Percentiles rank a stretch among this genome's conserved stretches.
Evolutionary conservation across 2,888 invertebrate genomes (phyloP).

Genomic region (Mycalesis mineus): DNA sequence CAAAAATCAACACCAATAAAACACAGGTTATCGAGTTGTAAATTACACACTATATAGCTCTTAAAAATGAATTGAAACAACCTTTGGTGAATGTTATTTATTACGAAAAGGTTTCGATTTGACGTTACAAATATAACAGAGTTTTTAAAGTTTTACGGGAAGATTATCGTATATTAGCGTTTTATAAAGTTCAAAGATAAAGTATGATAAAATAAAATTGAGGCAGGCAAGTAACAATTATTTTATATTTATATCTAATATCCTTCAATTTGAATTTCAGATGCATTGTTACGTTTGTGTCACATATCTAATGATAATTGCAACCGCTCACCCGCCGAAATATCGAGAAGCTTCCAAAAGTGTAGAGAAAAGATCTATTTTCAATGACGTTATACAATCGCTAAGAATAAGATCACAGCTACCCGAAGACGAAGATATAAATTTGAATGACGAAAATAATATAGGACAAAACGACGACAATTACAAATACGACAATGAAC

Average conservation of each 20-base stretch:
- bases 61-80: too few relatives aligned
- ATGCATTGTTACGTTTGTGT: constrained; percentile 72
- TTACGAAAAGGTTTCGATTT: too few relatives aligned
- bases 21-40: too few relatives aligned
- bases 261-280: constrained; percentile 40
- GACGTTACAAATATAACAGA: too few relatives aligned
- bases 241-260: not conserved
- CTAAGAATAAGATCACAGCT: constrained; percentile 55
- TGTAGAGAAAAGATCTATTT: constrained; percentile 58
- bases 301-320: constrained; percentile 61
- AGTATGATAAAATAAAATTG: too few relatives aligned
- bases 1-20: too few relatives aligned
- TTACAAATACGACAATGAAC: constrained; percentile 53
- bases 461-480: constrained; percentile 51
- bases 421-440: constrained; percentile 57
- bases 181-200: too few relatives aligned
- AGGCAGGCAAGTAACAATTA: too few relatives aligned
- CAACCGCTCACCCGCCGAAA: constrained; percentile 51
- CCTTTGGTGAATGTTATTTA: too few relatives aligned
- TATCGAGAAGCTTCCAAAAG: constrained; percentile 39
- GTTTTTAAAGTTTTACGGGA: too few relatives aligned
- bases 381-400: constrained; percentile 67
- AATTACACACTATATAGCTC: too few relatives aligned
- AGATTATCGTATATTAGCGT: too few relatives aligned
- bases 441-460: constrained; percentile 58